Base-by-base conservation (phyloP, 2,113 vertebrate species). In the Okapia johnstoni region DNA sequence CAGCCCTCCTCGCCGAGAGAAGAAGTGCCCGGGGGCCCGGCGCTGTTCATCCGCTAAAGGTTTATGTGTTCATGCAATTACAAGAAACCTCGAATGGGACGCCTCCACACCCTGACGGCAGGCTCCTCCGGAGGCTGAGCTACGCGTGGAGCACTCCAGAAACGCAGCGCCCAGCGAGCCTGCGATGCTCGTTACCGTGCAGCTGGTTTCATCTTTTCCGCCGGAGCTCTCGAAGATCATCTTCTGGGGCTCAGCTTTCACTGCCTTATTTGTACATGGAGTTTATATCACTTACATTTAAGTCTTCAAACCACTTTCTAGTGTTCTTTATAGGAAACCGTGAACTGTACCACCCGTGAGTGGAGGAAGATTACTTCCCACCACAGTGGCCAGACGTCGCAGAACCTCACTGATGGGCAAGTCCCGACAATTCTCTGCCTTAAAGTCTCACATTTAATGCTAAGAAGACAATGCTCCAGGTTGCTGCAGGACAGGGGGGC, bases 121-220 rank as follows among this genome's bases (percentile, higher is more conserved):
- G 2, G 60, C 40, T 30, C 28, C 48, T 7, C 28, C 2, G 15
- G 8, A 7, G 43, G 6, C 57, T n/a, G 0, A 52, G 50, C 8
- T 13, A 16, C 0, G 63, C n/a, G n/a, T 0, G 1, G 0, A 0
- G 4, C 9, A 1, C 36, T 16, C 40, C 4, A 46, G 88, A 79
- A 93, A 2, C 57, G 21, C 14, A 57, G 43, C 79, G 5, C 2
- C 33, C 0, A 19, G 40, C 19, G 5, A 30, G 40, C 26, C 14
- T 0, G 2, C 0, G 15, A 2, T 1, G 21, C 6, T 48, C 15
- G 0, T 2, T 9, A 6, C 8, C 17, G n/a, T 0, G 5, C 0
- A 5, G 40, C 12, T 33, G 0, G 1, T 5, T 14, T 7, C 4
- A 26, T 33, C 57, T 6, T 5, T 16, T 1, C 26, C 40, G 40